Base-by-base conservation (phyloP, 2,797 vertebrate species). In the Taeniopygia guttata region DNA sequence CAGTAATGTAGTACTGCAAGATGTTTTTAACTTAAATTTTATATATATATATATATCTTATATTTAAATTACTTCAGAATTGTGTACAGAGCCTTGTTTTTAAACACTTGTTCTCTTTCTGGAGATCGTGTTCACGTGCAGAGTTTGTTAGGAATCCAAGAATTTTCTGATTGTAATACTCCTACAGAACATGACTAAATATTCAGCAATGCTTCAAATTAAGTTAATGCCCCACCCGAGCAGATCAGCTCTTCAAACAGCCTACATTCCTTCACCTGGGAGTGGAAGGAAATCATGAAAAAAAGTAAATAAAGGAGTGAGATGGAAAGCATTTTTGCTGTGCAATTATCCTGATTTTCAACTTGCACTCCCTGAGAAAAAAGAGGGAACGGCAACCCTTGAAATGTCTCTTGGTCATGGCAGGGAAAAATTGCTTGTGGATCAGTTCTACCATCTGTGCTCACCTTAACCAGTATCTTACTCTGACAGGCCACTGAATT, bases 281-380 rank as follows among this genome's bases (percentile, higher is more conserved):
- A 96, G 90, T 97, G 92, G 96, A 97, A 97, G 93, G 92, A 97
- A 97, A 96, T 97, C 6, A 84, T 74, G 25, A 92, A 96, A 97
- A 85, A 96, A 96, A 94, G 92, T 97, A 96, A 98, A 97, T 96
- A 97, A 96, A 96, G 90, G 96, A 97, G 96, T 86, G 89, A 87
- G 76, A 79, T 87, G 80, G 94, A 97, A 97, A 95, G 83, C 74
- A 95, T 97, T 97, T 97, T 95, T 95, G 93, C 90, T 85, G 84
- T 83, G 78, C 9, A 26, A 93, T 97, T 97, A 96, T 95, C 94
- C 68, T 58, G 91, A 95, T 96, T 96, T 93, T 90, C 93, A 93
- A 43, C 82, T 81, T 70, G 54, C 82, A 59, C 66, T 89, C 93
- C 91, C 62, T 95, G 56, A 94, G 69, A 93, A 87, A 97, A 48